Base-by-base conservation (phyloP, 2,113 vertebrate genomes). In the Gyps fulvus region DNA sequence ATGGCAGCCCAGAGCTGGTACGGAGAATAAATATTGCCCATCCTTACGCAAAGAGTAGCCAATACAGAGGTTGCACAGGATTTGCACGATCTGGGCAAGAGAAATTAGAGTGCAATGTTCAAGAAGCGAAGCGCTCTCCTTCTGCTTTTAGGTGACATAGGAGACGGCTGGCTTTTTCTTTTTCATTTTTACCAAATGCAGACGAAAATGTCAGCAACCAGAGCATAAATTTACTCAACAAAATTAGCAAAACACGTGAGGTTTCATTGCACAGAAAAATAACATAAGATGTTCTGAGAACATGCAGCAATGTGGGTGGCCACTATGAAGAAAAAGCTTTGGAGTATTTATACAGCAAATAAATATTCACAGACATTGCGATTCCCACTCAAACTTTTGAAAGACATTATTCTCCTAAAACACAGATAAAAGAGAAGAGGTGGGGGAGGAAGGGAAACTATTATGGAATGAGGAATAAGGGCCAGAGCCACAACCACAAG, bases 351-450 rank as follows among this genome's bases (percentile, higher is more conserved):
- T 94, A 95, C 70, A 92, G 87, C 87, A 95, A 97, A 95, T 90
- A 97, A 96, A 95, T 95, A 95, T 96, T 95, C 96, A 95, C 91
- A 95, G 83, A 96, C 93, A 96, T 61, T 89, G 93, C 57, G 89
- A 95, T 96, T 95, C 89, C 93, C 92, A 74, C 90, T 97, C 89
- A 18, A 92, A 92, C 87, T 95, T 95, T 91, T 96, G 95, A 96
- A 97, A 97, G 94, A 85, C 87, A 91, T 95, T 93, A 90, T 91
- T 96, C 93, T 96, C 89, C 92, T 92, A 78, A 82, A 95, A 95
- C 95, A 93, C 72, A 95, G 95, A 97, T 95, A 97, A 95, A 95
- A 97, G 85, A 83, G 72, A 76, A 84, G 83, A 95, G 86, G 83
- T 89, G 95, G 91, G 83, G 92, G 92, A 80, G 93, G 89, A 95